Evolutionary conservation across 2,797 vertebrate genomes (phyloP), one percentile per base, ranked within the genome.

Genomic region (Anguilla marmorata): DNA sequence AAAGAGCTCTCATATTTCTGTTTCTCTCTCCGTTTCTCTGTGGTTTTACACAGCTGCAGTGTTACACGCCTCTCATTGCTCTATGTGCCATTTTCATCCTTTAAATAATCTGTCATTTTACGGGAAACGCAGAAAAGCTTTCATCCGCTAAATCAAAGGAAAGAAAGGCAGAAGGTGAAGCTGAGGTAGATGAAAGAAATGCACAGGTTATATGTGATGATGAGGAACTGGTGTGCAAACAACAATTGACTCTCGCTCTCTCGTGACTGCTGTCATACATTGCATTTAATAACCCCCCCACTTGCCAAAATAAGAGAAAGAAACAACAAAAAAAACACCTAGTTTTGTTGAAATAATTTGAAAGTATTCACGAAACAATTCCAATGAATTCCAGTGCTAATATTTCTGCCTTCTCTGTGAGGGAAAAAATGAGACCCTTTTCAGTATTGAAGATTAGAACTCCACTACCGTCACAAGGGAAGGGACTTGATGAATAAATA

Each of bases 91-190:
- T 94, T 96, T 93, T 92, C 91, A 86, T 93, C 95, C 93, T 92
- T 45, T 95, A 96, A 95, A 95, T 93, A 92, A 94, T 91, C 92
- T 94, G 93, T 93, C 94, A 95, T 93, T 95, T 96, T 89, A 48
- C 19, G 0, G 76, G 19, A 94, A 93, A 85, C 91, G 92, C 93
- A 86, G 91, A 92, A n/a, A 88, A 95, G 93, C 90, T 95, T 96
- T 95, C 92, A 89, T 91, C 92, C 91, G 87, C 87, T 89, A 93
- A 96, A 96, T 97, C 94, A 96, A 95, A 97, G 93, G 90, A 86
- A 87, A 87, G 66, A 60, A 90, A 90, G 90, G 90, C 90, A 93
- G 27, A 24, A 82, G 79, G 24, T 56, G 48, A 69, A 92, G 91
- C 88, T 89, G 91, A 90, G 80, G 16, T 87, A 52, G 45, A 92